Evolutionary conservation across 2,113 vertebrate genomes (phyloP).

Genomic region (Thryonomys swinderianus): DNA sequence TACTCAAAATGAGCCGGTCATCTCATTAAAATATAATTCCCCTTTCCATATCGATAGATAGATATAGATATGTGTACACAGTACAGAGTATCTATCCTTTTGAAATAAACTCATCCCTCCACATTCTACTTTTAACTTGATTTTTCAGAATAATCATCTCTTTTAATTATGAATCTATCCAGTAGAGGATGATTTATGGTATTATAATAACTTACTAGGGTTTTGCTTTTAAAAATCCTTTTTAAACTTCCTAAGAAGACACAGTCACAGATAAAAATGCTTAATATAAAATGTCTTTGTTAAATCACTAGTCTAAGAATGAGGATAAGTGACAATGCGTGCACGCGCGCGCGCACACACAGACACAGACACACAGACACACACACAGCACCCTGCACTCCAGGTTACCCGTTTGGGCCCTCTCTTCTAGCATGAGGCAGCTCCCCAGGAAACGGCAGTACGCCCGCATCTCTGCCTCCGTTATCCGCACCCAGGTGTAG

Average conservation of each 20-base stretch:
- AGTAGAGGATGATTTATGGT: constrained; percentile 24
- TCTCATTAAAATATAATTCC: neutral
- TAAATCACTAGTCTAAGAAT: constrained; percentile 3
- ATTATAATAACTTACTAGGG: constrained; percentile 13
- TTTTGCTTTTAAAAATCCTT: constrained; percentile 45
- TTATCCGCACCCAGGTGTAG: constrained; percentile 90
- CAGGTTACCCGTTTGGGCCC: constrained; percentile 88
- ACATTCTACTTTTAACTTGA: neutral
- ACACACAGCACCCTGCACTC: neutral
- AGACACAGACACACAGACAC: neutral
- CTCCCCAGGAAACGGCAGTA: constrained; percentile 90
- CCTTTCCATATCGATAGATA: neutral
- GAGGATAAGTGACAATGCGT: neutral
- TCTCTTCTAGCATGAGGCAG: constrained; percentile 86
- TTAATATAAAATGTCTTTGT: constrained; percentile 21
- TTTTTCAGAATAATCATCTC: neutral
- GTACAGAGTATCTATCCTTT: neutral
- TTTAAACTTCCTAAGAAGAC: constrained; percentile 39
- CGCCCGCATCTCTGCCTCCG: constrained; percentile 93
- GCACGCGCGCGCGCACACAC: neutral
- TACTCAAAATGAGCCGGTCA: neutral
- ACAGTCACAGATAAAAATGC: neutral
- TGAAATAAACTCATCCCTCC: constrained; percentile 5
- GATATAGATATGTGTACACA: neutral
- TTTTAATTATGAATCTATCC: constrained; percentile 35